Evolutionary conservation across 30 jellyfish, hydroid and myxozoan genomes (phyloP).

Genomic region (Aurelia coerulea): DNA sequence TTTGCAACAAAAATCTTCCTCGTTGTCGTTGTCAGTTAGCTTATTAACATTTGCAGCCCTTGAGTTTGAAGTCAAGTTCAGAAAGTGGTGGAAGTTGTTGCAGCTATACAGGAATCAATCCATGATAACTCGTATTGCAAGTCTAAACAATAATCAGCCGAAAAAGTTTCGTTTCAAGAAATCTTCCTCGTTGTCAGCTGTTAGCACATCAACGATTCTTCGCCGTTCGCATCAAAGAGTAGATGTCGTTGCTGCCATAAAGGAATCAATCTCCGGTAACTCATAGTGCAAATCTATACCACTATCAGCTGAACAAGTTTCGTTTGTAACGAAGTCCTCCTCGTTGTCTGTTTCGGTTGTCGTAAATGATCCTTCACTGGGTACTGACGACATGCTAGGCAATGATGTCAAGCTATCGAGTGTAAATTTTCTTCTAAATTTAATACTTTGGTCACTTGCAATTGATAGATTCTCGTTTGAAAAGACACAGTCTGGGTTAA

Average conservation of each 20-base stretch:
- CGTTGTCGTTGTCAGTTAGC: not conserved
- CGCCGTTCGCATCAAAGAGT: not conserved
- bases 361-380: constrained; percentile 33
- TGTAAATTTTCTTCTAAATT: constrained; percentile 30
- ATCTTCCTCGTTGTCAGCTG: too few relatives aligned
- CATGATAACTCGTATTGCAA: too few relatives aligned
- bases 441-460: not conserved
- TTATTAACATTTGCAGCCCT: too few relatives aligned
- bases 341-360: constrained; percentile 41
- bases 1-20: constrained; percentile 20
- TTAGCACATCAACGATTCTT: too few relatives aligned
- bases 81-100: too few relatives aligned
- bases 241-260: constrained; percentile 49
- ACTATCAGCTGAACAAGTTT: constrained; percentile 47
- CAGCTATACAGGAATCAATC: too few relatives aligned
- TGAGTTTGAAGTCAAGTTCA: too few relatives aligned
- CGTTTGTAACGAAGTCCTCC: constrained; percentile 24
- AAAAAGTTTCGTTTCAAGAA: too few relatives aligned
- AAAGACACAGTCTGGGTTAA: not conserved
- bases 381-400: constrained; percentile 45
- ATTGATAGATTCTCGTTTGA: not conserved
- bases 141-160: too few relatives aligned
- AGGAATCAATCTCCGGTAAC: constrained; percentile 12
- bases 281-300: constrained; percentile 43
- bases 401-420: constrained; percentile 45